Percentiles rank a stretch among this genome's conserved stretches.
Evolutionary conservation across 1,140 invertebrate genomes (phyloP).

Genomic region (Pseudoatta argentina): DNA sequence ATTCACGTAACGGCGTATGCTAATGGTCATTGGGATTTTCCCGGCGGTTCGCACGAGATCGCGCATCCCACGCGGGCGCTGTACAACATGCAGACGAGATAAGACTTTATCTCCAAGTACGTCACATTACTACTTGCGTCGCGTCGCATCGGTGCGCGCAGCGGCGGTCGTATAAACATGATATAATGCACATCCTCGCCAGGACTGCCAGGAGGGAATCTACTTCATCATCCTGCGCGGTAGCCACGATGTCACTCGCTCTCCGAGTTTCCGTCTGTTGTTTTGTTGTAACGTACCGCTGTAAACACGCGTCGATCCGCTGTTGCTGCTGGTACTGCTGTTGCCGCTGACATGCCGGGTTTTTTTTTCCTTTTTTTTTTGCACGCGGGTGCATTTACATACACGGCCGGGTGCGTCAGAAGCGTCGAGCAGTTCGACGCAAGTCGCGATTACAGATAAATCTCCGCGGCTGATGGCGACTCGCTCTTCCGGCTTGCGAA

Average conservation of each 20-base stretch:
- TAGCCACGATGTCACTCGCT: constrained; percentile 51
- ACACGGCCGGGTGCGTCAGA: constrained; percentile 36
- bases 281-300: constrained; percentile 57
- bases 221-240: constrained; percentile 68
- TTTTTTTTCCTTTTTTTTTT: constrained; percentile 16
- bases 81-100: constrained; percentile 26
- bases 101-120: constrained; percentile 65
- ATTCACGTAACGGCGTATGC: constrained; percentile 38
- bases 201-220: constrained; percentile 36
- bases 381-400: constrained; percentile 44
- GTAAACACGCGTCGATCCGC: constrained; percentile 68
- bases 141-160: constrained; percentile 32
- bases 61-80: constrained; percentile 36
- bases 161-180: constrained; percentile 18
- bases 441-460: constrained; percentile 55
- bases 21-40: constrained; percentile 69
- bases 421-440: constrained; percentile 23
- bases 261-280: constrained; percentile 42
- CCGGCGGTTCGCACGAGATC: constrained; percentile 35
- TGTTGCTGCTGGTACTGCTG: neutral
- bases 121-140: constrained; percentile 58
- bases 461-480: constrained; percentile 46
- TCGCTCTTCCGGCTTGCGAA: constrained; percentile 23
- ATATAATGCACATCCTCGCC: constrained; percentile 57
- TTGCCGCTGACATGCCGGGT: neutral